Conservation (phyloP, 2,888 invertebrate species). For the Halocaridina rubra region DNA sequence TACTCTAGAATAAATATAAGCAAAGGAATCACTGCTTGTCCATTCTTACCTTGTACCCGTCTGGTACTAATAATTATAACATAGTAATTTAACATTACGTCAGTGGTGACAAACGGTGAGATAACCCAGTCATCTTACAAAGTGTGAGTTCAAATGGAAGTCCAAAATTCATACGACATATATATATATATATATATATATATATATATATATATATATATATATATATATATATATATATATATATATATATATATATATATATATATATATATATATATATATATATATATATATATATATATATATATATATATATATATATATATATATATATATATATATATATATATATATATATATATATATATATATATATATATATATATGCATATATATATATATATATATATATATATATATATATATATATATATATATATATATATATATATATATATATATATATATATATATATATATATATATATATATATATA, state of each 20-base stretch:
- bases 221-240: slow-evolving; percentile 23
- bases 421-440: slow-evolving; percentile 32
- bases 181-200: not conserved
- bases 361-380: slow-evolving; percentile 18
- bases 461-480: not conserved
- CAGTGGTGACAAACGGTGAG: too few species aligned
- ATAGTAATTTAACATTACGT: too few species aligned
- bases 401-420: slow-evolving; percentile 26
- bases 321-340: slow-evolving; percentile 13
- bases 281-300: slow-evolving; percentile 10
- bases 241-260: slow-evolving; percentile 26
- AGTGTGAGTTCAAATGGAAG: too few species aligned
- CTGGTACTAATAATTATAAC: too few species aligned
- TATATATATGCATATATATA: slow-evolving; percentile 20
- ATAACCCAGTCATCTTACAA: too few species aligned
- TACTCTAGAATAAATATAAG: too few species aligned
- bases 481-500: slow-evolving; percentile 1
- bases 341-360: slow-evolving; percentile 15
- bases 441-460: slow-evolving; percentile 29
- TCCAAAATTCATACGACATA: too few species aligned
- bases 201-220: slow-evolving; percentile 16
- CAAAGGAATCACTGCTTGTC: too few species aligned
- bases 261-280: not conserved
- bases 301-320: slow-evolving; percentile 9
- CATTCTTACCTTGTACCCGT: too few species aligned